phyloP scores from a whole-genome alignment of 2,797 vertebrate species.

The Cheirogaleus major region DNA sequence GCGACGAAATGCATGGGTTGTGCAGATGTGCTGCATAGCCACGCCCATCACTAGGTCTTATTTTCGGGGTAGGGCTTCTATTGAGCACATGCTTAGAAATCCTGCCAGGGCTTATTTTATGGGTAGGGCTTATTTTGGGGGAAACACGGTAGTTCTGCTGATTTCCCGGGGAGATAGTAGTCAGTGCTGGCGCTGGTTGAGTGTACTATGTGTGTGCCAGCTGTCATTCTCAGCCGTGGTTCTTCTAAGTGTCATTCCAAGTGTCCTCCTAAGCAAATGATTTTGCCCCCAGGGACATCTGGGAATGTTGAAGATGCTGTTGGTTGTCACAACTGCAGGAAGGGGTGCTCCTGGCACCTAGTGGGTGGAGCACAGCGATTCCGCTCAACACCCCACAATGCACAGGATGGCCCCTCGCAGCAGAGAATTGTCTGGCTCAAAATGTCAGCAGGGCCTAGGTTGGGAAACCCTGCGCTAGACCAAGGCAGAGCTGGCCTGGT shows the following conservation, averaged over 20 bases:
- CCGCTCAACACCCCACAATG: not conserved
- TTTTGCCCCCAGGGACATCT: not conserved
- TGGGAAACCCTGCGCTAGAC: not conserved
- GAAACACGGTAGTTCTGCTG: not conserved
- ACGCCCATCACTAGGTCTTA: no score
- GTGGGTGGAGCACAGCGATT: not conserved
- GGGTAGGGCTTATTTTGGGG: no score
- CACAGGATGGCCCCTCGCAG: not conserved
- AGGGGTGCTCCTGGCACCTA: not conserved
- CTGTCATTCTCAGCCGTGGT: not conserved
- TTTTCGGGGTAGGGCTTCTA: no score
- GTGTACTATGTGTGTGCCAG: not conserved
- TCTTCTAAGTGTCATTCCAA: not conserved
- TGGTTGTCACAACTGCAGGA: not conserved
- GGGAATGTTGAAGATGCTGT: not conserved
- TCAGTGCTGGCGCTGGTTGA: not conserved
- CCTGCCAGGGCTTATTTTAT: no score
- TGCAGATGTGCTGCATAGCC: no score
- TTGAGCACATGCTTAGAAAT: no score
- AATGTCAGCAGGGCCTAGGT: accelerated
- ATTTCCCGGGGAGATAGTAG: not conserved
- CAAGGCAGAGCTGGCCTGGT: not conserved
- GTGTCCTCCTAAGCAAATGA: not conserved
- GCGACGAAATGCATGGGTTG: no score
- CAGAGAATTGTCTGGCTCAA: not conserved